Conservation (phyloP, 2,888 invertebrate genomes). For the Hypercompe scribonia region DNA sequence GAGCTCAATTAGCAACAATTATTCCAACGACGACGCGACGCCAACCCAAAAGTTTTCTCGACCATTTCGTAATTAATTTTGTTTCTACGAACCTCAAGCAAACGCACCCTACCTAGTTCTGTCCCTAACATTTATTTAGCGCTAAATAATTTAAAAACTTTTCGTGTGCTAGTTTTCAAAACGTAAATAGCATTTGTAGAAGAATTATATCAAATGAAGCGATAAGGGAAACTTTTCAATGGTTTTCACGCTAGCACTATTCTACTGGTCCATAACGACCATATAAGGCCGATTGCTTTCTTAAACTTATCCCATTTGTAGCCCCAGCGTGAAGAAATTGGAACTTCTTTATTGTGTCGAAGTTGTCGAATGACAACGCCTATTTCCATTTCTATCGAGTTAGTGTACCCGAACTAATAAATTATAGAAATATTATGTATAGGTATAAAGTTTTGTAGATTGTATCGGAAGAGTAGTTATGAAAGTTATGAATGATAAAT, state of each 20-base stretch:
- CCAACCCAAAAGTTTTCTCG: conserved; percentile 76
- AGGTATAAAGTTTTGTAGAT: conserved; percentile 28
- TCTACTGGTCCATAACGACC: conserved; percentile 82
- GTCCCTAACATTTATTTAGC: conserved; percentile 58
- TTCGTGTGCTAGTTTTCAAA: conserved; percentile 51
- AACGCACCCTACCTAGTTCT: conserved; percentile 57
- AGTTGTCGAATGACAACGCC: conserved; percentile 75
- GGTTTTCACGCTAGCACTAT: conserved; percentile 78
- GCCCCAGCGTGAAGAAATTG: conserved; percentile 75
- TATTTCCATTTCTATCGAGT: conserved; percentile 82
- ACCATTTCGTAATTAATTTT: conserved; percentile 83
- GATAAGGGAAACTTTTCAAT: conserved; percentile 78
- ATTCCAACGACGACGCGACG: conserved; percentile 73
- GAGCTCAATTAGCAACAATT: conserved; percentile 84
- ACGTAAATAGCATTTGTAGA: conserved; percentile 59
- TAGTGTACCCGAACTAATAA: conserved; percentile 70
- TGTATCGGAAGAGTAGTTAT: conserved; percentile 59
- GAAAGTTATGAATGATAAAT: conserved; percentile 69
- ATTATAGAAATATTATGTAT: conserved; percentile 62
- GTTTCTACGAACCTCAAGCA: conserved; percentile 68
- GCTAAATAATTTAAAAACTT: conserved; percentile 62
- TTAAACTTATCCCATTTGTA: conserved; percentile 85
- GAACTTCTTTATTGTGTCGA: conserved; percentile 83
- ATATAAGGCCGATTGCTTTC: conserved; percentile 86
- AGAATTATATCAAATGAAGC: conserved; percentile 77